These are phyloP conservation scores for Drosophila vallismaia DNA, from an alignment of 2,888 invertebrate species.

Conservation along the genomic window DNA sequence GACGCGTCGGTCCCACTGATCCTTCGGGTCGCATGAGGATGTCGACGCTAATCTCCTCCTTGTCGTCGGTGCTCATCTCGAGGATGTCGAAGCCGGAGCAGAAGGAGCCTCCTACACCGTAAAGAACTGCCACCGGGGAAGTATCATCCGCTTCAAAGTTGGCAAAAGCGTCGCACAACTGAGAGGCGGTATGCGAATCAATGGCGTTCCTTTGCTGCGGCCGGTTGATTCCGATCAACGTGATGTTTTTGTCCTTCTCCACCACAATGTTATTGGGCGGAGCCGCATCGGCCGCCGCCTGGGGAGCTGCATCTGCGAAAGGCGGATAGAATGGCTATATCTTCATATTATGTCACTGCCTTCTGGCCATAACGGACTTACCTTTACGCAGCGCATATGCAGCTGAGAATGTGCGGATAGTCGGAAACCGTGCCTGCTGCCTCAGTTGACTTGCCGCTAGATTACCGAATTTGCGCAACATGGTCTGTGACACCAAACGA, in stretches of 20 bases:
- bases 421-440: constrained; percentile 40
- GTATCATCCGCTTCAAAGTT: constrained; percentile 91
- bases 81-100: constrained; percentile 96
- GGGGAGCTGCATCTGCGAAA: constrained; percentile 48
- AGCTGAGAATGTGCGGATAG: constrained; percentile 56
- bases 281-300: constrained; percentile 20
- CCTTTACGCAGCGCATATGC: constrained; percentile 61
- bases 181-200: constrained; percentile 87
- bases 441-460: constrained; percentile 52
- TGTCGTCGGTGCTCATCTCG: constrained; percentile 86
- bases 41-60: constrained; percentile 81
- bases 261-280: constrained; percentile 73
- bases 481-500: constrained; percentile 24
- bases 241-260: constrained; percentile 88
- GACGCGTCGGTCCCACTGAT: constrained; percentile 87
- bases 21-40: constrained; percentile 83
- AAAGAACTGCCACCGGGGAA: constrained; percentile 90
- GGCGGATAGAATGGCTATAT: not conserved
- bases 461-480: constrained; percentile 64
- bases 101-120: constrained; percentile 97
- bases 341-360: constrained; percentile 58
- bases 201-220: constrained; percentile 93
- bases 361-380: constrained; percentile 18
- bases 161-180: constrained; percentile 89
- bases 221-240: constrained; percentile 94